Base-by-base conservation (phyloP, 2,113 vertebrate species). In the Blennius ocellaris region DNA sequence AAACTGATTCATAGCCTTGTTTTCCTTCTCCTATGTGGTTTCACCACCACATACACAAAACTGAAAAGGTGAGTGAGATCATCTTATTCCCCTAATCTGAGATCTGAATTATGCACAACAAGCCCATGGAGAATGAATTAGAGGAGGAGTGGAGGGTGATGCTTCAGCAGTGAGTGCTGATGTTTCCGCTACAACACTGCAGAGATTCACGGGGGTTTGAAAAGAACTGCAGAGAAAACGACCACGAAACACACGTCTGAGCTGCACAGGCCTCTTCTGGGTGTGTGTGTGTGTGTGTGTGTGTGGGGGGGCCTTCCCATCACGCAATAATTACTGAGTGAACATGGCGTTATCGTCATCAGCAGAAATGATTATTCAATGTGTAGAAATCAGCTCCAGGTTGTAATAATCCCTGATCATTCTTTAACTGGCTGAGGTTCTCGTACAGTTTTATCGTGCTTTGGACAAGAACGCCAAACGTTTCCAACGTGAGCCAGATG, bases 91-190 rank as follows among this genome's bases (percentile, higher is more conserved):
- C 8, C 36, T 72, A 30, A 72, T 60, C 57, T 75, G 37, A 14
- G 16, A 55, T 58, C 69, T 65, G 17, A 43, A 44, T 71, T 49
- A 50, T 16, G 51, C 66, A 39, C 40, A 54, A 55, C 41, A 8
- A 48, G 36, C 45, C 36, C 1, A 8, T 3, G 8, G 41, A 75
- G 51, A 75, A 56, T 40, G 12, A 68, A 60, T 62, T 17, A 47
- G 53, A 36, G 11, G 12, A 52, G 51, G 63, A 56, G 76, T n/a
- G 10, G 30, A 15, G 11, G n/a, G n/a, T n/a, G n/a, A n/a, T n/a
- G n/a, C n/a, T n/a, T n/a, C n/a, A n/a, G n/a, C n/a, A n/a, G n/a
- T n/a, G n/a, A n/a, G n/a, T n/a, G n/a, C n/a, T n/a, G n/a, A n/a
- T n/a, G n/a, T n/a, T n/a, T n/a, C n/a, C n/a, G n/a, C n/a, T n/a